Evolutionary conservation across 2,888 invertebrate genomes (phyloP).

Genomic region (Xylota sylvarum): DNA sequence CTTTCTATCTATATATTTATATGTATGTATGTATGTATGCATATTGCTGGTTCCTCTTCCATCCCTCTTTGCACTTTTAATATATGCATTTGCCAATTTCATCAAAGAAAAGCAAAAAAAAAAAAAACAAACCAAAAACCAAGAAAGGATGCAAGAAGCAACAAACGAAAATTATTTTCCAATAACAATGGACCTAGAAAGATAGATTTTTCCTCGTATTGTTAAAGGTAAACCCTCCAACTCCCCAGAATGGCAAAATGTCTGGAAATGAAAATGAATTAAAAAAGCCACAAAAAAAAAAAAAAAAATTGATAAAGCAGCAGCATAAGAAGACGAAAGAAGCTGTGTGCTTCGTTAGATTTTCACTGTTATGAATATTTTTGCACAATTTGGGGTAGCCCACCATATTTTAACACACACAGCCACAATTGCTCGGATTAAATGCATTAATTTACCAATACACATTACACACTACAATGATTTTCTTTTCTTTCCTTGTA

Average conservation of each 20-base stretch:
- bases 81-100: slow-evolving; percentile 66
- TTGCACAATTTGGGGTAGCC: slow-evolving; percentile 54
- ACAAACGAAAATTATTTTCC: slow-evolving; percentile 61
- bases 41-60: not conserved
- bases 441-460: slow-evolving; percentile 74
- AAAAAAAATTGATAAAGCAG: slow-evolving; percentile 5
- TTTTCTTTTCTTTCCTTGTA: slow-evolving; percentile 60
- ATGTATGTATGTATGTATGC: too few species aligned
- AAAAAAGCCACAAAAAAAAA: too few species aligned
- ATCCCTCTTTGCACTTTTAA: slow-evolving; percentile 34
- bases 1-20: not conserved
- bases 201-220: not conserved
- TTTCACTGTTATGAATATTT: slow-evolving; percentile 47
- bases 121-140: not conserved
- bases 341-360: slow-evolving; percentile 23
- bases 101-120: slow-evolving; percentile 40
- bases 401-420: slow-evolving; percentile 28
- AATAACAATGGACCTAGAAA: slow-evolving; percentile 43
- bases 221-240: not conserved
- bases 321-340: not conserved
- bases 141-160: slow-evolving; percentile 39
- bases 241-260: slow-evolving; percentile 31
- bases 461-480: slow-evolving; percentile 53
- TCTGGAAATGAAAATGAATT: slow-evolving; percentile 46
- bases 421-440: slow-evolving; percentile 55